Base-by-base conservation (phyloP, 1,140 invertebrate species). In the Lordiphosa clarofinis region DNA sequence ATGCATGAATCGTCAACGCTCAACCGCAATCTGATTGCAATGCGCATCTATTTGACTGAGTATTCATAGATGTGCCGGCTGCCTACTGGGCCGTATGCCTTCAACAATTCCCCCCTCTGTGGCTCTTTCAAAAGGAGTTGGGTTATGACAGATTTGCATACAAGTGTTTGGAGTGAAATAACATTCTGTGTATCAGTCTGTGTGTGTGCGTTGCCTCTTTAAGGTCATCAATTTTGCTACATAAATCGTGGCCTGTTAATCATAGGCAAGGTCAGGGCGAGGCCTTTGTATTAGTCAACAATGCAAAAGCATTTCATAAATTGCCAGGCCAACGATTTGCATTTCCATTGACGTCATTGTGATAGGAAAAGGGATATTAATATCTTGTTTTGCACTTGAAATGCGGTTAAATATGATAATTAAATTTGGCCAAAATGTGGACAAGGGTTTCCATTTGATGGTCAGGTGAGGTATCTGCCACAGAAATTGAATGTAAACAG, bases 401-500 rank as follows among this genome's bases (percentile, higher is more conserved):
- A 39, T 40, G 36, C 9, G 10, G 6, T 37, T 50, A 52, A 28
- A 28, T 28, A 6, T 28, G 24, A 6, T 28, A 28, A 28, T 28
- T 28, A 28, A 28, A 28, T 28, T 28, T 28, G 24, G 2, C 24
- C 24, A 28, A 28, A 5, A 28, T 28, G 6, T 28, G 24, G 3
- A 24, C 21, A 24, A 24, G 21, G 21, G 21, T 0, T 24, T 24
- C 21, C 1, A 1, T 24, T 24, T 24, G 24, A 28, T 7, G 24
- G 24, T 6, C 24, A 28, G 24, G 24, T 28, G 24, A 28, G 24
- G 5, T 7, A 28, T 8, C 44, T 47, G 9, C 28, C 28, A 12
- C 28, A 13, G 19, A 69, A 69, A 69, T 69, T 69, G 65, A 69
- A 69, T 68, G 65, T 69, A 69, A 69, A 68, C 64, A 69, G 71